A percentile compares a stretch with the other conserved stretches of the same genome.
These are phyloP conservation scores for Holocentrus rufus DNA, from an alignment of 2,797 vertebrate species.

Conservation along the genomic window DNA sequence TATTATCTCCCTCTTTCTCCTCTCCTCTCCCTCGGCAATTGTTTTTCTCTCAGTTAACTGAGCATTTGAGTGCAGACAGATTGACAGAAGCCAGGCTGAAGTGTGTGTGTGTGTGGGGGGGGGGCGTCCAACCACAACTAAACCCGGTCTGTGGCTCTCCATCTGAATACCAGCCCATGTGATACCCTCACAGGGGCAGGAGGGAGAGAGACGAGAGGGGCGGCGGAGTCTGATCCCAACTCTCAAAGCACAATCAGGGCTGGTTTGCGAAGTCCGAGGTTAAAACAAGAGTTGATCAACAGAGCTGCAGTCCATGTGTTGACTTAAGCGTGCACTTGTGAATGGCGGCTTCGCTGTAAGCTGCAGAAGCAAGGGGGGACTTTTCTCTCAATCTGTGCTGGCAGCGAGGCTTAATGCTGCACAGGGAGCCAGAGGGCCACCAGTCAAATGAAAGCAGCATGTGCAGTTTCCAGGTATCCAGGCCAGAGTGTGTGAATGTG, in stretches of 20 bases:
- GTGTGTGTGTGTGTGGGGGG: too few species aligned
- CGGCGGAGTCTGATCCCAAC: constrained; percentile 13
- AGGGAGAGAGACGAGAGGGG: constrained; percentile 14
- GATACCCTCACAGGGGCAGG: constrained; percentile 25
- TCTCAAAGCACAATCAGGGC: constrained; percentile 20
- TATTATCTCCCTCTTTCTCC: constrained; percentile 55
- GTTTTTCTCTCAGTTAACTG: constrained; percentile 68
- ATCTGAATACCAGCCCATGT: constrained; percentile 46
- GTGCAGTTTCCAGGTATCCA: constrained; percentile 76
- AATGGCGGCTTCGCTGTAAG: constrained; percentile 25
- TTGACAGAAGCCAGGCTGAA: constrained; percentile 74
- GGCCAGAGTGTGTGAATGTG: constrained; percentile 51
- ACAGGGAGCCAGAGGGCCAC: constrained; percentile 40
- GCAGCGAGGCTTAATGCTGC: constrained; percentile 33
- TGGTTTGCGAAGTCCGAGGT: not conserved
- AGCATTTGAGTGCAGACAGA: constrained; percentile 70
- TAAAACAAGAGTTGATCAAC: constrained; percentile 7
- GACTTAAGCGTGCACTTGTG: constrained; percentile 15
- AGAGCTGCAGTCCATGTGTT: constrained; percentile 20
- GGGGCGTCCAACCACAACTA: constrained; percentile 40
- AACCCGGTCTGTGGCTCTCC: constrained; percentile 43
- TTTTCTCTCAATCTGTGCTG: not conserved
- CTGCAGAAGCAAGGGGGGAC: not conserved
- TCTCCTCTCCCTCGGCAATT: constrained; percentile 48
- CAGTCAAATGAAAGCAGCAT: constrained; percentile 66